A percentile compares a stretch with the other conserved stretches of the same genome.
These are phyloP conservation scores for Nymphicus hollandicus DNA, from an alignment of 2,113 vertebrate species.

Conservation along the genomic window DNA sequence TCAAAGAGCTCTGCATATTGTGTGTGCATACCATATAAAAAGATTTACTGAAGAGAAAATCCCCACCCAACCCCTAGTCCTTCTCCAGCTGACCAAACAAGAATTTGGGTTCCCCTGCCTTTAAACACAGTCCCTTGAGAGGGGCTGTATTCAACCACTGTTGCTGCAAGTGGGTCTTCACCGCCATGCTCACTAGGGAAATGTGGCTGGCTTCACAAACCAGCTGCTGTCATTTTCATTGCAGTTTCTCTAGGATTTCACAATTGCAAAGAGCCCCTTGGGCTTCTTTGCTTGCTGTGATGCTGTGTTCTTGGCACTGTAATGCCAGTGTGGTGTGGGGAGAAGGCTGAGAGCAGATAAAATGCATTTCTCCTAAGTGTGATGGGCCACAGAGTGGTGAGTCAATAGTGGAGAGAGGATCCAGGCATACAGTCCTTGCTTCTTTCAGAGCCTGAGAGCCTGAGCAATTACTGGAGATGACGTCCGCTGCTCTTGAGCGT, in stretches of 20 bases:
- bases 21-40: not conserved
- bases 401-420: not conserved
- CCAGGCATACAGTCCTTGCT: not conserved
- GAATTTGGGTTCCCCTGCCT: not conserved
- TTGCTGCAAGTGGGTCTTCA: not conserved
- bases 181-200: not conserved
- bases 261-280: not conserved
- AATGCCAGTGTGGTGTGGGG: not conserved
- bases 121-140: not conserved
- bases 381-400: accelerated
- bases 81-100: not conserved
- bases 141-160: not conserved
- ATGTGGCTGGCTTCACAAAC: not conserved
- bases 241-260: not conserved
- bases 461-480: not conserved
- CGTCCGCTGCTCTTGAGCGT: not conserved
- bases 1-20: not conserved
- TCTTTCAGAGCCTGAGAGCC: not conserved
- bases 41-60: not conserved
- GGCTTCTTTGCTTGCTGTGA: not conserved
- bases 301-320: not conserved
- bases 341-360: not conserved
- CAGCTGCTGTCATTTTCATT: not conserved
- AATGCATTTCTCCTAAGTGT: not conserved
- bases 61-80: not conserved